phyloP scores from a whole-genome alignment of 2,797 vertebrate genomes.

The Neosilurus mollespiculum region DNA sequence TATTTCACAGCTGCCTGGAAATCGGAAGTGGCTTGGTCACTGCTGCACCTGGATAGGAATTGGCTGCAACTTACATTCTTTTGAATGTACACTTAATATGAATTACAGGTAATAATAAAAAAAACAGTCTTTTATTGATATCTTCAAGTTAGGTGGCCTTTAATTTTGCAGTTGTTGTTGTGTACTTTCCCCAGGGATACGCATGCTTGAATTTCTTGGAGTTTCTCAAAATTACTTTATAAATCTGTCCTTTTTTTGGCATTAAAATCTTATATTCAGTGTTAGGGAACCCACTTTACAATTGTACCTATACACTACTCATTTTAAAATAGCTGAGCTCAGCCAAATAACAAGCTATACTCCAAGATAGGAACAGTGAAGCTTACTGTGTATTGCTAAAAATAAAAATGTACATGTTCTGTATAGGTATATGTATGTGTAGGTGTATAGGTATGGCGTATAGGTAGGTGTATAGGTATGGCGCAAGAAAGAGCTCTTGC shows the following conservation, averaged over 20 bases:
- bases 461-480: not conserved
- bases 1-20: constrained; percentile 17
- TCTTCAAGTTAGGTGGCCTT: not conserved
- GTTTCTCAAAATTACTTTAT: not conserved
- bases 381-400: not conserved
- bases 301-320: not conserved
- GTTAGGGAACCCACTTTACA: not conserved
- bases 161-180: not conserved
- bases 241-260: not conserved
- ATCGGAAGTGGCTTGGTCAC: not conserved
- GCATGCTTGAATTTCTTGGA: not conserved
- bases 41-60: not conserved
- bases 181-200: not conserved
- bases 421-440: too few species aligned
- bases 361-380: not conserved
- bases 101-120: not conserved
- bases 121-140: not conserved
- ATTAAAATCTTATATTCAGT: not conserved
- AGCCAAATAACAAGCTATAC: not conserved
- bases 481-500: not conserved
- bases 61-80: not conserved
- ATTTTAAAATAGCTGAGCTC: not conserved
- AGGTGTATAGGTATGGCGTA: too few species aligned
- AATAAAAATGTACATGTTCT: not conserved
- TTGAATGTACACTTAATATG: constrained; percentile 1